Base-by-base conservation (phyloP, 2,113 vertebrate species). In the Forbesichthys papilliferus region DNA sequence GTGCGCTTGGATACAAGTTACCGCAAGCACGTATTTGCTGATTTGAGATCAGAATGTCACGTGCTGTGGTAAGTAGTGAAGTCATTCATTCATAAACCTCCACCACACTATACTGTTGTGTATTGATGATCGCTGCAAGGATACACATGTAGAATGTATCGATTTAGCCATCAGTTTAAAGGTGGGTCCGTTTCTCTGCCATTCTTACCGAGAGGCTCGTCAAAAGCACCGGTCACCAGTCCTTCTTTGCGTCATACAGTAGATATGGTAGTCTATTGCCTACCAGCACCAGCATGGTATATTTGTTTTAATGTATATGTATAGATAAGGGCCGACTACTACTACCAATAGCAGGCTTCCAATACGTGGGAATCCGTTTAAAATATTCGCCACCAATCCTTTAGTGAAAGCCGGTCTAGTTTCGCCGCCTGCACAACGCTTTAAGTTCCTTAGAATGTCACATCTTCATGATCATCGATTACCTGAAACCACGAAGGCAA, bases 121-220 rank as follows among this genome's bases (percentile, higher is more conserved):
- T 42, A 5, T 42, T 8, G 36, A 5, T 8, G 36, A 4, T n/a
- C 14, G 14, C 49, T 52, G 51, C 51, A 11, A 13, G 51, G 36
- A 13, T 1, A 14, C 1, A 12, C 33, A 59, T 60, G 2, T 27
- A 27, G 27, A 27, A 27, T 65, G 7, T n/a, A 18, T 61, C 60
- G 49, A 55, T 18, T 27, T 27, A 27, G 27, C 27, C 27, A 27
- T 27, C 27, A 55, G 18, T 18, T 9, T 9, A 18, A 42, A 42
- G 36, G 5, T 42, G 36, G 36, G 36, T 42, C 36, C 4, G 36
- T 42, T 34, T 18, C 34, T 9, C 13, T 12, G 8, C 34, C 59
- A 66, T 71, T 47, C 85, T 90, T 87, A 89, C 84, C 86, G 82
- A 68, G 12, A 71, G 64, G 89, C 69, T 87, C 89, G 88, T 87